Base-by-base conservation (phyloP, 2,888 invertebrate genomes). In the Entomobrya multifasciata region DNA sequence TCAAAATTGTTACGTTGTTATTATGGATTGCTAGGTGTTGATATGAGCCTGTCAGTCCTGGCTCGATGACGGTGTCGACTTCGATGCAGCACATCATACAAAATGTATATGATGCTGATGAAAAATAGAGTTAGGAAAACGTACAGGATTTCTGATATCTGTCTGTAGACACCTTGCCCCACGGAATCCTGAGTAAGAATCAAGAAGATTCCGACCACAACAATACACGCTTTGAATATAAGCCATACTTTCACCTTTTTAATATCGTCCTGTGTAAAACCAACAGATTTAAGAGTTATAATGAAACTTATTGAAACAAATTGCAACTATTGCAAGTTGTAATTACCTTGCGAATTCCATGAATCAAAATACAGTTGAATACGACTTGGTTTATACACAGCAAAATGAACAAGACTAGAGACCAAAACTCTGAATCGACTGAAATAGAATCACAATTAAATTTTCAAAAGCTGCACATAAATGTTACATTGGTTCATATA, bases 401-500 rank as follows among this genome's bases (percentile, higher is more conserved):
- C 15, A 84, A 6, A 17, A 84, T 84, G 67, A 84, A 84, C n/a
- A 84, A 13, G 41, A 77, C 22, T 47, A 84, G 65, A 6, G 77
- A 67, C 83, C 83, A 84, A 27, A 84, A 76, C 60, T 76, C 77
- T 6, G 83, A 30, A 10, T 84, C 77, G 22, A 84, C 83, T 84
- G 47, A 1, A 47, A 72, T 44, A 4, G 20, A 62, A 10, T 55
- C n/a, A n/a, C n/a, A n/a, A n/a, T n/a, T n/a, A n/a, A n/a, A n/a
- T n/a, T n/a, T n/a, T n/a, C n/a, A n/a, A n/a, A n/a, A n/a, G n/a
- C n/a, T n/a, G n/a, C n/a, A n/a, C n/a, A n/a, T n/a, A n/a, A n/a
- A n/a, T n/a, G n/a, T n/a, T n/a, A n/a, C n/a, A n/a, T n/a, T n/a
- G n/a, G n/a, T n/a, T n/a, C n/a, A n/a, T n/a, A n/a, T n/a, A n/a